A percentile compares a stretch with the other conserved stretches of the same genome.
These are phyloP conservation scores for Yponomeuta malinellus DNA, from an alignment of 2,888 invertebrate genomes.

Conservation along the genomic window DNA sequence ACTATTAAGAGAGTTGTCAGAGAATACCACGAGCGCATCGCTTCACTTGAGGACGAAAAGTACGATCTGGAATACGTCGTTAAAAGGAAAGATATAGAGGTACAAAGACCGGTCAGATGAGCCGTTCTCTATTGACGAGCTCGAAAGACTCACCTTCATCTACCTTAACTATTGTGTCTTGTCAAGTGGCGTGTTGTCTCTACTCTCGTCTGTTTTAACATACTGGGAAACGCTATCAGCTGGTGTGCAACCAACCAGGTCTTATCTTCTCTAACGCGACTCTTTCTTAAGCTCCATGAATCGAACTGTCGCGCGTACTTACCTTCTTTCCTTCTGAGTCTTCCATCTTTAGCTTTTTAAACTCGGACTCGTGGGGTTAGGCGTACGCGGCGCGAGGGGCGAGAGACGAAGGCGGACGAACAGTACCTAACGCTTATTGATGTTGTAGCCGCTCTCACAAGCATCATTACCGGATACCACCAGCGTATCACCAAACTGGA, in stretches of 20 bases:
- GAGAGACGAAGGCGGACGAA: conserved; percentile 22
- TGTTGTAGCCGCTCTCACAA: conserved; percentile 80
- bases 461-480: conserved; percentile 86
- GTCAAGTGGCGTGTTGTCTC: conserved; percentile 63
- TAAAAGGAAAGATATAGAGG: conserved; percentile 99
- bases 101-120: conserved; percentile 75
- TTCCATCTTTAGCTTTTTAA: conserved; percentile 21
- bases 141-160: conserved; percentile 61
- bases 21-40: conserved; percentile 93
- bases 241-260: conserved; percentile 38
- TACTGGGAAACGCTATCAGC: conserved; percentile 45
- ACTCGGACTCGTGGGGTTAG: conserved; percentile 18
- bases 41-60: conserved; percentile 93
- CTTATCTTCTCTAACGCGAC: conserved; percentile 56
- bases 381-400: neutral
- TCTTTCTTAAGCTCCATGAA: conserved; percentile 58
- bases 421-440: conserved; percentile 55
- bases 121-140: conserved; percentile 55
- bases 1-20: conserved; percentile 84
- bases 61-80: conserved; percentile 99
- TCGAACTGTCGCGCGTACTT: conserved; percentile 47
- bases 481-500: conserved; percentile 88
- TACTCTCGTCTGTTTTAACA: conserved; percentile 57
- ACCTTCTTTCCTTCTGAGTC: conserved; percentile 51
- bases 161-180: conserved; percentile 49